These are phyloP conservation scores for Meriones unguiculatus DNA, from an alignment of 2,113 vertebrate genomes.

Conservation along the genomic window DNA sequence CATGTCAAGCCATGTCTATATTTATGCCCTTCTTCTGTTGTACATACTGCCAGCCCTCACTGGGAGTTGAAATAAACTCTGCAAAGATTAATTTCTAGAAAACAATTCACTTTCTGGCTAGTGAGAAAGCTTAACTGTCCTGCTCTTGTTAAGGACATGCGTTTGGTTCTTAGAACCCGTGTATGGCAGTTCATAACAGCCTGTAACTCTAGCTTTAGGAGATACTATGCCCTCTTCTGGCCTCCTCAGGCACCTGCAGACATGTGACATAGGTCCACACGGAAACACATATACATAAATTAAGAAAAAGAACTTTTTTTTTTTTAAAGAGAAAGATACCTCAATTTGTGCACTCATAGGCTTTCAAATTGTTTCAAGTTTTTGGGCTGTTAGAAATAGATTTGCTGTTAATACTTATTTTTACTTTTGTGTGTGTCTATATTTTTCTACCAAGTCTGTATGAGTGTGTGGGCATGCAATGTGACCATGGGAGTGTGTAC, in stretches of 20 bases:
- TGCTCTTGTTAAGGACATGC: neutral
- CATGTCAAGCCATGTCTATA: neutral
- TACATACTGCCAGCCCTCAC: neutral
- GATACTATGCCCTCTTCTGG: neutral
- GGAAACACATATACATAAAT: neutral
- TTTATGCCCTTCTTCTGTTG: neutral
- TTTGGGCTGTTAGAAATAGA: neutral
- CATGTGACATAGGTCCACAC: neutral
- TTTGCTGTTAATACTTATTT: neutral
- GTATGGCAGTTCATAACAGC: neutral
- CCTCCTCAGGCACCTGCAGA: neutral
- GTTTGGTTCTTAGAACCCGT: neutral
- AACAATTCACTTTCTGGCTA: neutral
- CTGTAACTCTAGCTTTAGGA: too few relatives aligned
- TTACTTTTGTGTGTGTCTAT: neutral
- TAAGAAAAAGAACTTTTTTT: neutral
- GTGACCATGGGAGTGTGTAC: too few relatives aligned
- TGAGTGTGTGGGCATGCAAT: neutral
- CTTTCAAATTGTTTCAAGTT: neutral
- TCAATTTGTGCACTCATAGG: neutral
- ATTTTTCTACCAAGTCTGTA: neutral
- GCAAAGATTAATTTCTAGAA: neutral
- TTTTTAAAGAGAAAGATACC: neutral
- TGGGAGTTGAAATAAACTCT: neutral
- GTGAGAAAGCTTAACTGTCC: neutral